Percentiles rank a stretch among this genome's conserved stretches.
Evolutionary conservation across 53 echinoderm and acorn worm genomes (phyloP).

Genomic region (Arbacia lixula): DNA sequence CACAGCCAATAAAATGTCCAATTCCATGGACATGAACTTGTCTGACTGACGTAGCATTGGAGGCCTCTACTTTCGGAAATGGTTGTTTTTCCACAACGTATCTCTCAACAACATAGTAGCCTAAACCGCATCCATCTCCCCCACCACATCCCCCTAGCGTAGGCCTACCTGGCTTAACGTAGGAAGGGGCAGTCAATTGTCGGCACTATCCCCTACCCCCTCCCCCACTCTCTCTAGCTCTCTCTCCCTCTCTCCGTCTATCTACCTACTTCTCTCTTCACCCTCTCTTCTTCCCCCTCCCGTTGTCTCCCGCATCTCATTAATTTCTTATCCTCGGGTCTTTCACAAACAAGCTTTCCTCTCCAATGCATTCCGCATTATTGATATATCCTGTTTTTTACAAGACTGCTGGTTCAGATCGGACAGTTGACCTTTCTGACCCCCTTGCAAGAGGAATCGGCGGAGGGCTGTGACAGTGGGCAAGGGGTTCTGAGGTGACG

Average conservation of each 20-base stretch:
- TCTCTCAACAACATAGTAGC: not conserved
- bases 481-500: constrained; percentile 36
- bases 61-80: no score
- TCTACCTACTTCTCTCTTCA: no score
- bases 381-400: constrained; percentile 62
- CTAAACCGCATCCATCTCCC: not conserved
- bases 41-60: no score
- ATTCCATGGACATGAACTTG: no score
- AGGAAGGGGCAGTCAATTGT: not conserved
- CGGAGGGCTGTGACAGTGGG: not conserved
- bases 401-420: constrained; percentile 50
- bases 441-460: constrained; percentile 33
- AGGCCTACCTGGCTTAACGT: not conserved
- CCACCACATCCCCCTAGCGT: not conserved
- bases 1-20: no score
- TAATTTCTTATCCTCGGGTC: constrained; percentile 45
- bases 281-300: constrained; percentile 22
- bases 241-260: no score
- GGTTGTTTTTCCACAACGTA: no score
- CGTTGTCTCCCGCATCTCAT: constrained; percentile 19
- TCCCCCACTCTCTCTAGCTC: no score
- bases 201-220: not conserved
- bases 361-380: constrained; percentile 39
- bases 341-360: constrained; percentile 54
- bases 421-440: constrained; percentile 47